Base-by-base conservation (phyloP, 2,797 vertebrate genomes). In the Phylloscopus collybita region DNA sequence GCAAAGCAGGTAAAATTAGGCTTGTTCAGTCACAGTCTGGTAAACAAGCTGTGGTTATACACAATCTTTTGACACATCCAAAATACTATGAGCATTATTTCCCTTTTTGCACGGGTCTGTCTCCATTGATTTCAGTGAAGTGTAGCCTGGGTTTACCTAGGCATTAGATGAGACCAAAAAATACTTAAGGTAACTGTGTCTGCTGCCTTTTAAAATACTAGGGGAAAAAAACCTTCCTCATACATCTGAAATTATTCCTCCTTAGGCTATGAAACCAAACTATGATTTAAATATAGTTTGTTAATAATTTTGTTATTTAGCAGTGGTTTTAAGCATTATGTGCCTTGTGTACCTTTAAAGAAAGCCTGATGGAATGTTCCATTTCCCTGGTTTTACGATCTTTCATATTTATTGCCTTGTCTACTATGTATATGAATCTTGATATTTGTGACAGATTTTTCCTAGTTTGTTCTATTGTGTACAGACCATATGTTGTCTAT, bases 381-480 rank as follows among this genome's bases (percentile, higher is more conserved):
- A 27, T 60, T 93, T 91, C 56, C 36, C 70, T 66, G 59, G 22
- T 75, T 96, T 96, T 94, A 95, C 81, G 87, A 88, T 57, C 36
- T 75, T 93, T 69, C 59, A 34, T 91, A 92, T 95, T 93, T 97
- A 92, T 79, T 92, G 87, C 79, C 69, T 65, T 87, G 70, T 86
- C 85, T 90, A 82, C 71, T 27, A 42, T 50, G 51, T 40, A 45
- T 86, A 67, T 86, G 76, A 92, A 80, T 89, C 70, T 86, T 65
- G 69, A 67, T 85, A 80, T 76, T 79, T 90, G 45, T 90, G 76
- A 92, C 56, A 81, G 64, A 36, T 75, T 90, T 92, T 88, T 84
- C 90, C 80, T 54, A 47, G 86, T 76, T 65, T 78, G 38, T 69
- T 88, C 82, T 74, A 62, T 59, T 85, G 78, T 94, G 54, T 86